These are phyloP conservation scores for Drosophila dunni DNA, from an alignment of 1,140 invertebrate genomes.

Conservation along the genomic window DNA sequence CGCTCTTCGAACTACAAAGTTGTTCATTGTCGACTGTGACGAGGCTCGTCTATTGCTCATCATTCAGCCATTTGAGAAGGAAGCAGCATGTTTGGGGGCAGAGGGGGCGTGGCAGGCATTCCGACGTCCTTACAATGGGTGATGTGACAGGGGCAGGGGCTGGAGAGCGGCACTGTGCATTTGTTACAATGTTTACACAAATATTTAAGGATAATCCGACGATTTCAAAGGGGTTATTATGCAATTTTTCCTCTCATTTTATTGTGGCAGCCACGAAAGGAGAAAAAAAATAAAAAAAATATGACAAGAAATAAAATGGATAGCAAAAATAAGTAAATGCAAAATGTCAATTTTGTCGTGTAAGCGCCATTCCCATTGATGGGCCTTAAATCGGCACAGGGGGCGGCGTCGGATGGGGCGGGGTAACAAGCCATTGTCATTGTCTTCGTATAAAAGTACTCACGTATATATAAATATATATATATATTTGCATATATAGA, in stretches of 20 bases:
- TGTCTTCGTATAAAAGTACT: constrained; percentile 40
- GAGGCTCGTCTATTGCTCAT: constrained; percentile 75
- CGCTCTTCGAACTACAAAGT: constrained; percentile 57
- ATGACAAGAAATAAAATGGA: constrained; percentile 47
- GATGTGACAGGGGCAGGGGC: background rate
- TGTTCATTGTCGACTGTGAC: constrained; percentile 77
- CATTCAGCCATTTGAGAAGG: constrained; percentile 73
- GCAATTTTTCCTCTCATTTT: constrained; percentile 83
- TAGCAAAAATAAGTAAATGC: constrained; percentile 78
- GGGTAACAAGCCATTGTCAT: constrained; percentile 34
- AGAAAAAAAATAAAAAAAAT: constrained; percentile 29
- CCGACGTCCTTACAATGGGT: constrained; percentile 63
- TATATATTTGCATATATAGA: constrained; percentile 2
- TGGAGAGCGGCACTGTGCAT: constrained; percentile 55
- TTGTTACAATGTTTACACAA: constrained; percentile 84
- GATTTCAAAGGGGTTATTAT: constrained; percentile 84
- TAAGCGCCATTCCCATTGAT: constrained; percentile 63
- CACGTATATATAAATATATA: constrained; percentile 19
- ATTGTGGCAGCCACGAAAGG: constrained; percentile 57
- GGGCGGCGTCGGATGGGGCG: background rate
- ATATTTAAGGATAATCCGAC: constrained; percentile 84
- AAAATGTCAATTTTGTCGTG: constrained; percentile 80
- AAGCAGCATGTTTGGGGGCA: constrained; percentile 3
- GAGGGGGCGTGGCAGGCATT: constrained; percentile 14
- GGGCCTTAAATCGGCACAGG: background rate